Evolutionary conservation across 1,140 invertebrate species (phyloP).

Genomic region (Subanguina moxae): DNA sequence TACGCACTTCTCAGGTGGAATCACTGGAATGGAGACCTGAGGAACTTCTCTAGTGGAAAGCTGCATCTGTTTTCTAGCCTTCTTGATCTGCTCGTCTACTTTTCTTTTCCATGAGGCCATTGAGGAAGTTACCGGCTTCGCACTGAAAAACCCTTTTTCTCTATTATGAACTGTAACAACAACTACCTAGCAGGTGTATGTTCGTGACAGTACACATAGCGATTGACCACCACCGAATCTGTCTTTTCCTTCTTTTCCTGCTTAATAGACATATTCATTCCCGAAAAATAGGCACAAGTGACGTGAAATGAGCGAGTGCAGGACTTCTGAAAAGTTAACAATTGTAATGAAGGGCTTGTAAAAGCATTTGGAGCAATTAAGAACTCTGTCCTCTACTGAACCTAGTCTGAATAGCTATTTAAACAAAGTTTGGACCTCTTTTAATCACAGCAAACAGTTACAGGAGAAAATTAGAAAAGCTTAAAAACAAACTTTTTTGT

Average conservation of each 20-base stretch:
- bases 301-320: constrained; percentile 39
- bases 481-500: too few relatives aligned
- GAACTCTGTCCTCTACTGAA: too few relatives aligned
- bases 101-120: constrained; percentile 34
- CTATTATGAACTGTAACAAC: neutral
- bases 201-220: constrained; percentile 39
- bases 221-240: constrained; percentile 35
- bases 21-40: constrained; percentile 37
- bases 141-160: constrained; percentile 6
- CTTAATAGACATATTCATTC: constrained; percentile 37
- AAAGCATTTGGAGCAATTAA: constrained; percentile 19
- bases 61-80: constrained; percentile 28
- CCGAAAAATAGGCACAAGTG: constrained; percentile 38
- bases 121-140: neutral
- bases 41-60: constrained; percentile 7
- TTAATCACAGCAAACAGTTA: too few relatives aligned
- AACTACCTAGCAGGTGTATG: constrained; percentile 17
- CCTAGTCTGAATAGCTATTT: too few relatives aligned
- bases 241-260: constrained; percentile 14
- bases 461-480: too few relatives aligned
- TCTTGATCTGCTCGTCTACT: constrained; percentile 26
- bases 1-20: constrained; percentile 33
- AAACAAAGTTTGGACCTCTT: too few relatives aligned
- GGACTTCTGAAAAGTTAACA: constrained; percentile 24
- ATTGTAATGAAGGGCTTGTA: too few relatives aligned